Base-by-base conservation (phyloP, 2,113 vertebrate genomes). In the Conger conger region DNA sequence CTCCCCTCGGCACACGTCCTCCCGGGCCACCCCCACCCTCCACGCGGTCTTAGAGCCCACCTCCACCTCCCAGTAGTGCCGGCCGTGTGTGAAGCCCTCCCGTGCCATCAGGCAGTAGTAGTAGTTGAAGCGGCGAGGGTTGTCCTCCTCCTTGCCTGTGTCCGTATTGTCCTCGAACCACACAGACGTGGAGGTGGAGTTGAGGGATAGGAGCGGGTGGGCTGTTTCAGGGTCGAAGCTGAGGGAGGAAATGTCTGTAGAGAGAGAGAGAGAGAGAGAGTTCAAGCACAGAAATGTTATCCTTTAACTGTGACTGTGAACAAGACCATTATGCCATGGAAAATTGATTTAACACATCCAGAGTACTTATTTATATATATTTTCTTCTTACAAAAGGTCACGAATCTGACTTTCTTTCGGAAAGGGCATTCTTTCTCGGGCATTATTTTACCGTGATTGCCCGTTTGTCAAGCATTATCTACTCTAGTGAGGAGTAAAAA, bases 11-110 rank as follows among this genome's bases (percentile, higher is more conserved):
- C 87, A 84, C 6, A 95, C 85, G 36, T 95, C 93, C 20, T 89
- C 94, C 79, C 86, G 86, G 1, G 92, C 94, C 37, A 95, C 93
- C 0, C 95, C 95, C 88, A 96, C 2, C 63, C 91, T 92, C 95
- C 95, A 96, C 0, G 94, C 94, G 0, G 93, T 94, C 87, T 95
- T 95, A 13, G 9, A 4, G 33, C 86, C 90, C 81, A 96, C 92
- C 45, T 93, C 91, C 86, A 95, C 92, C 88, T 96, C 95, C 95
- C 95, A 95, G 92, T 96, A 96, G 87, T 95, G 93, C 5, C 92
- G 91, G 2, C 95, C 94, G 3, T 90, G 84, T 45, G 82, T 93
- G 88, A 96, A 95, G 63, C 91, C 76, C 86, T 93, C 87, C 0
- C 68, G 83, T 5, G 92, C 91, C 76, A 95, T 42, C 53, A 94